Evolutionary conservation across 2,797 vertebrate genomes (phyloP), one percentile per base, ranked within the genome.

Genomic region (Acipenser oxyrinchus): DNA sequence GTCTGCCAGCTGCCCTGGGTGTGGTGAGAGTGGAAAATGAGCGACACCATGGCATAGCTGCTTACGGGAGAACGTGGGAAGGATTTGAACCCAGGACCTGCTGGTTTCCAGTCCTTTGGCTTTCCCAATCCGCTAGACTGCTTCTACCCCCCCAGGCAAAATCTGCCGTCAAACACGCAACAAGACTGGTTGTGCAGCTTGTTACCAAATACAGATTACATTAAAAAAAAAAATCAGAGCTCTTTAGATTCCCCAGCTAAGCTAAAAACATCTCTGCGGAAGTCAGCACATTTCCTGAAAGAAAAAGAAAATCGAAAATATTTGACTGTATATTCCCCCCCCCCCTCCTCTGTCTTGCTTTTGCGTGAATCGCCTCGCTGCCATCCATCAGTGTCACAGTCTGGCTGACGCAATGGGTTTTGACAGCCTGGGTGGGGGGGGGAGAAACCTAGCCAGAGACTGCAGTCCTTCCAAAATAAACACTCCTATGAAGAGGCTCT

Each of bases 201-300:
- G 12, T 58, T 11, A 10, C 12, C 13, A 58, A 58, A n/a, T 58
- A 7, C 51, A 53, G 51, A 53, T 53, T 53, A 3, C 51, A 53
- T 53, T 9, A 53, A 7, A 53, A 6, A 53, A 58, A 8, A 1
- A n/a, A 58, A 10, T 6, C 55, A 58, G 23, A 53, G 51, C 51
- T 53, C 8, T 1, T 52, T 10, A 13, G 9, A 58, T 58, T 48
- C 23, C 23, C 4, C 10, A 62, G 60, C 60, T 62, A n/a, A 62
- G 60, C 60, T 62, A 62, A 62, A 62, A 48, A 48, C 0, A 4
- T 37, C 58, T 62, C 10, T 37, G 60, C 60, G 1, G 48, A n/a
- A 48, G 60, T 62, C 60, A 62, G 60, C 60, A 62, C 60, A 62
- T 62, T 62, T 62, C 60, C 60, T 62, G 10, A 62, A 18, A 7